A percentile compares a stretch with the other conserved stretches of the same genome.
phyloP scores from a whole-genome alignment of 2,888 invertebrate species.

The Hymenopus coronatus region DNA sequence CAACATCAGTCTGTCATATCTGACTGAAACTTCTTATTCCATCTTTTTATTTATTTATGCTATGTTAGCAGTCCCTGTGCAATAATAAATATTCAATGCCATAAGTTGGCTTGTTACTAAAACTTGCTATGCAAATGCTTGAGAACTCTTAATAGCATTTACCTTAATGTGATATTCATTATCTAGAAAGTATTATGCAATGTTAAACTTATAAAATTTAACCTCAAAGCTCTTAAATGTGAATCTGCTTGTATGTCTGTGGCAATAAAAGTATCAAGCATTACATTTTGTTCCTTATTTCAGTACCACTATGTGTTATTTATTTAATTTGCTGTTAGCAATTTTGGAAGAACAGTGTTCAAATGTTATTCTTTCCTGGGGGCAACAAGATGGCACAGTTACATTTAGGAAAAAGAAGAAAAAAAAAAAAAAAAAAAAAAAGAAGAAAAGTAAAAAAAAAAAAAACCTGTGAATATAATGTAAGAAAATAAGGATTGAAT shows the following conservation, averaged over 20 bases:
- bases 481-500: no score
- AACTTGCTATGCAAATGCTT: not conserved
- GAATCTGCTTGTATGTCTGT: not conserved
- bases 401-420: no score
- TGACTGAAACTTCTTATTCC: not conserved
- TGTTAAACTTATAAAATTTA: not conserved
- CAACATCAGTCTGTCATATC: not conserved
- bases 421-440: no score
- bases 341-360: not conserved
- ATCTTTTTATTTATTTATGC: not conserved
- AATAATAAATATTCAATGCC: not conserved
- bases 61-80: not conserved
- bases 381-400: no score
- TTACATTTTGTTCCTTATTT: not conserved
- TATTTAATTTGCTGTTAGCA: not conserved
- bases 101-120: not conserved
- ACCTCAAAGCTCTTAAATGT: not conserved
- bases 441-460: no score
- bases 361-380: no score
- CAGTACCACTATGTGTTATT: not conserved
- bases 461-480: no score
- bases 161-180: not conserved
- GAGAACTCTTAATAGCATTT: not conserved
- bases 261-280: not conserved
- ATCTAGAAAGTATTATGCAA: not conserved